phyloP scores from a whole-genome alignment of 2,113 vertebrate genomes.

The Psophia crepitans region DNA sequence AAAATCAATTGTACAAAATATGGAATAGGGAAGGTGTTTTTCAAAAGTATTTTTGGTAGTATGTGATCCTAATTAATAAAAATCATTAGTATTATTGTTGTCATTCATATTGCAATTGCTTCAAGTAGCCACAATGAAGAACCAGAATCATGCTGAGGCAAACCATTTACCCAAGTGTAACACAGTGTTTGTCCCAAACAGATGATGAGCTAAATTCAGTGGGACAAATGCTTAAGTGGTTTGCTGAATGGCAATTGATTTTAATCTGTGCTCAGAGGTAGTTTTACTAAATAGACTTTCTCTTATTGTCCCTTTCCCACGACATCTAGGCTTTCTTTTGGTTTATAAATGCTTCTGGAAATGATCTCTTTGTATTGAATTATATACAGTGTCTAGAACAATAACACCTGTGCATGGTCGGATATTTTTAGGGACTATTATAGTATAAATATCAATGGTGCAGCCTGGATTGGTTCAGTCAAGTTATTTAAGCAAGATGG shows the following conservation, averaged over 20 bases:
- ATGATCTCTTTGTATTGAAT: neutral
- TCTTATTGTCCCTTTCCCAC: neutral
- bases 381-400: neutral
- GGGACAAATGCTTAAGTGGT: neutral
- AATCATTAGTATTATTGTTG: neutral
- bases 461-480: neutral
- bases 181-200: neutral
- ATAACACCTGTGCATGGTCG: fast-evolving
- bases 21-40: neutral
- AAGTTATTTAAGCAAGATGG: neutral
- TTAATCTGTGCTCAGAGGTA: neutral
- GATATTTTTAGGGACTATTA: neutral
- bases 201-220: neutral
- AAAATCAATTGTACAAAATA: neutral
- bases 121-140: neutral
- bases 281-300: neutral
- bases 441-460: neutral
- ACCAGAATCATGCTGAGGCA: neutral
- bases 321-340: neutral
- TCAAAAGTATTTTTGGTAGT: neutral
- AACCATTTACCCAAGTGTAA: neutral
- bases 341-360: neutral
- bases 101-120: neutral
- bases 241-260: neutral
- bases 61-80: neutral